Base-by-base conservation (phyloP, 2,888 invertebrate species). In the Diploptera punctata region DNA sequence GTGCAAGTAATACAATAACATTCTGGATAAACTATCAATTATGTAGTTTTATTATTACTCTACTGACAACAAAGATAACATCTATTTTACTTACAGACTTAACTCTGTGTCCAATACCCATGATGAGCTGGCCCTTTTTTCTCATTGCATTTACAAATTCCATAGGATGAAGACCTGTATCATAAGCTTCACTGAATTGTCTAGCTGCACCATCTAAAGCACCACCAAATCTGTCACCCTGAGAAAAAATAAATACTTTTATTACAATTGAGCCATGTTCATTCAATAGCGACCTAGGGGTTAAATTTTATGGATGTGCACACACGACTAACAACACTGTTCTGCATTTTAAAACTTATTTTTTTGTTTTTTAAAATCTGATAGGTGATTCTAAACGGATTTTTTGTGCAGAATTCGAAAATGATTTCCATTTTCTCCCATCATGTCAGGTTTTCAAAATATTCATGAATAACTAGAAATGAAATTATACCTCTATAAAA, bases 181-280 rank as follows among this genome's bases (percentile, higher is more conserved):
- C 98, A 82, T 97, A 95, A 0, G 98, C 99, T 79, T 97, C 97
- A 75, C 95, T 95, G 85, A 99, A 99, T 86, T 98, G 97, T 57
- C 91, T 90, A 29, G 99, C 99, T 43, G 99, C 98, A n/a, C 96
- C 95, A 83, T 99, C 99, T 74, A 99, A 82, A 4, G 99, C 99
- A 7, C 99, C 99, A 43, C 99, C 99, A 85, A 99, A 99, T 19
- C 99, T 89, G 83, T 99, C 99, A 43, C 99, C 99, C 95, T 95
- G 81, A 0, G 76, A 79, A 73, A 70, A 68, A 75, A 73, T 31
- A 67, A 65, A 62, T 72, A 67, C n/a, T 62, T 61, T 68, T 65
- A 71, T 62, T 44, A 44, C 24, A 71, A 54, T 13, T 43, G n/a
- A n/a, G n/a, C 9, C 9, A 10, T 38, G 43, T 16, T 16, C 43